Percentiles rank a stretch among this genome's conserved stretches.
Evolutionary conservation across 2,888 invertebrate genomes (phyloP).

Genomic region (Herminia tarsipennalis): DNA sequence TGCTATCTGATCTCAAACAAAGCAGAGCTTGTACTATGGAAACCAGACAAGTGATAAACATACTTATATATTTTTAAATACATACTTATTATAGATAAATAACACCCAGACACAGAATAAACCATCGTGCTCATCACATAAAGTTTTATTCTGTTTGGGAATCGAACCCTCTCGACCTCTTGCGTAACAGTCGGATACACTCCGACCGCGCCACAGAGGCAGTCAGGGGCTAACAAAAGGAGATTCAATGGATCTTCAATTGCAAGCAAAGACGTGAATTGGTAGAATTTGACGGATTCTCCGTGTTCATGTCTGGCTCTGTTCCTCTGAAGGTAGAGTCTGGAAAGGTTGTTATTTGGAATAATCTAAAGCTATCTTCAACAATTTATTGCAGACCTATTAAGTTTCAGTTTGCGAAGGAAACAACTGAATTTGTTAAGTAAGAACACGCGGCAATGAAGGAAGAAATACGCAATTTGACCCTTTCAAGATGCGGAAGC

Average conservation of each 20-base stretch:
- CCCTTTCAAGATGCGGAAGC: not conserved
- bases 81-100: too few species aligned
- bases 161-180: too few species aligned
- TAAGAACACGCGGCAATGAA: not conserved
- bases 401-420: conserved; percentile 9
- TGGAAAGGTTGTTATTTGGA: not conserved
- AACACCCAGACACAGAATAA: too few species aligned
- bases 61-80: too few species aligned
- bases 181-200: too few species aligned
- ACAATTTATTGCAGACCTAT: conserved; percentile 13
- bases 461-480: not conserved
- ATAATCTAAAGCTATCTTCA: conserved; percentile 7
- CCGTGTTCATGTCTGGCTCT: conserved; percentile 1
- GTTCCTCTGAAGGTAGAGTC: conserved; percentile 2
- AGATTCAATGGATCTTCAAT: conserved; percentile 22
- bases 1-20: too few species aligned
- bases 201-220: too few species aligned
- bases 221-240: too few species aligned
- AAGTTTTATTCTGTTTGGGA: too few species aligned
- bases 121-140: too few species aligned
- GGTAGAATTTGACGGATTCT: not conserved
- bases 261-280: conserved; percentile 12
- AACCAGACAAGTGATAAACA: too few species aligned
- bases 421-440: not conserved
- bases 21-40: too few species aligned